Conservation (phyloP, 1,140 invertebrate genomes). For the Metopolophium dirhodum region DNA sequence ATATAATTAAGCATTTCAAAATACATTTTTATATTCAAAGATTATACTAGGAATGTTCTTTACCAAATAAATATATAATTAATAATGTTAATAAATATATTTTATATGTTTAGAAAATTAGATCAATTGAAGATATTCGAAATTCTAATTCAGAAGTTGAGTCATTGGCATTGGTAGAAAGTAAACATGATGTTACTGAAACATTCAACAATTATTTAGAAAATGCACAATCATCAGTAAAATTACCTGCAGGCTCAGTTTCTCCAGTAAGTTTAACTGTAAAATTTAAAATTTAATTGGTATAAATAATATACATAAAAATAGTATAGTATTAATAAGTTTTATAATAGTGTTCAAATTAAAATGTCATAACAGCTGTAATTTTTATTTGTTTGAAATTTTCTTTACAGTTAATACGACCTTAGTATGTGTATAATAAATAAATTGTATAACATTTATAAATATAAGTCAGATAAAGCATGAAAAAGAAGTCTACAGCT, state of each 20-base stretch:
- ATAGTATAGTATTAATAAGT: too few relatives aligned
- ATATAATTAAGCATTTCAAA: neutral
- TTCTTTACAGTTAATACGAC: too few relatives aligned
- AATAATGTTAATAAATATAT: neutral
- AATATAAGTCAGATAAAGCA: too few relatives aligned
- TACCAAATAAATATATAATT: neutral
- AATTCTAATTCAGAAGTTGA: conserved; percentile 38
- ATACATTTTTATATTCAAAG: neutral
- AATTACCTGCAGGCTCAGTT: conserved; percentile 18
- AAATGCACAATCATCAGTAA: conserved; percentile 26
- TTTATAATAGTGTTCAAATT: too few relatives aligned
- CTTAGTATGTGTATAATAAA: too few relatives aligned
- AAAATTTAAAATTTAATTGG: neutral
- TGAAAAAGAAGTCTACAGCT: too few relatives aligned
- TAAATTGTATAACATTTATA: too few relatives aligned
- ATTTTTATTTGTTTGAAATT: too few relatives aligned
- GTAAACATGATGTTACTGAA: conserved; percentile 27
- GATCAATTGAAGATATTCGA: conserved; percentile 31
- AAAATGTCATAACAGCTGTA: too few relatives aligned
- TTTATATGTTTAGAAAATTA: conserved; percentile 39
- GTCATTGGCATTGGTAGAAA: conserved; percentile 11
- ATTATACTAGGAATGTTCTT: neutral
- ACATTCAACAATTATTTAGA: conserved; percentile 32
- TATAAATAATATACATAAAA: neutral
- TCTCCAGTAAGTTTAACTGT: conserved; percentile 33